These are phyloP conservation scores for Actinia equina DNA, from an alignment of 64 coral and sea anemone genomes.

Conservation along the genomic window DNA sequence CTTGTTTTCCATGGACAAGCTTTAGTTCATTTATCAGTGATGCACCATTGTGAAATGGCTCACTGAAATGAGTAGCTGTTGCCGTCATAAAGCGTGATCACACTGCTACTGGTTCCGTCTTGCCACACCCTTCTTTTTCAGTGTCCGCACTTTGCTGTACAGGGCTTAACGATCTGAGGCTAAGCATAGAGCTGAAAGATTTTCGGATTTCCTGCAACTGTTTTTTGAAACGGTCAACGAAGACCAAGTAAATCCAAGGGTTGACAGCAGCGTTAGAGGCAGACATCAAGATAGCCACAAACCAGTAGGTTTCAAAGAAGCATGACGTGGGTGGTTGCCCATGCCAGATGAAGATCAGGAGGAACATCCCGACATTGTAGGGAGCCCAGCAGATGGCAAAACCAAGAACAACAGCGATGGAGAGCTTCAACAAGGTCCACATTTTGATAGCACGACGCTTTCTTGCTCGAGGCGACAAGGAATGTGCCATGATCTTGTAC, in stretches of 20 bases:
- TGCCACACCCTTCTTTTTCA: too few species aligned
- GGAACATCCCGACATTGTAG: not conserved
- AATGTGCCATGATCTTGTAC: not conserved
- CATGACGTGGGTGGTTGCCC: not conserved
- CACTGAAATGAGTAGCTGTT: too few species aligned
- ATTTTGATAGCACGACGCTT: not conserved
- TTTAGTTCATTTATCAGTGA: too few species aligned
- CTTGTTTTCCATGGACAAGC: too few species aligned
- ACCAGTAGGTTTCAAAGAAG: not conserved
- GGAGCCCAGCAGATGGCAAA: conserved; percentile 26
- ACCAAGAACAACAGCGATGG: conserved; percentile 11
- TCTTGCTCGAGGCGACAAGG: not conserved
- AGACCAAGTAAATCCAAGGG: conserved; percentile 14
- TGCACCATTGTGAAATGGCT: too few species aligned
- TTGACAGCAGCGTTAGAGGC: not conserved
- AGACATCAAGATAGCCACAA: not conserved
- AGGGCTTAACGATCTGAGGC: not conserved
- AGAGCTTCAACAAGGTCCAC: not conserved
- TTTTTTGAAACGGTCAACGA: conserved; percentile 9
- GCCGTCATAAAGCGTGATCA: too few species aligned
- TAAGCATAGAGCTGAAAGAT: not conserved
- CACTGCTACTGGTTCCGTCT: too few species aligned
- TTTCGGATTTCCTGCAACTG: not conserved
- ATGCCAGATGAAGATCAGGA: not conserved
- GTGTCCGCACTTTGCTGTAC: not conserved